Percentiles rank a stretch among this genome's conserved stretches.
phyloP scores from a whole-genome alignment of 1,140 invertebrate genomes.

The Drosophila ficusphila region DNA sequence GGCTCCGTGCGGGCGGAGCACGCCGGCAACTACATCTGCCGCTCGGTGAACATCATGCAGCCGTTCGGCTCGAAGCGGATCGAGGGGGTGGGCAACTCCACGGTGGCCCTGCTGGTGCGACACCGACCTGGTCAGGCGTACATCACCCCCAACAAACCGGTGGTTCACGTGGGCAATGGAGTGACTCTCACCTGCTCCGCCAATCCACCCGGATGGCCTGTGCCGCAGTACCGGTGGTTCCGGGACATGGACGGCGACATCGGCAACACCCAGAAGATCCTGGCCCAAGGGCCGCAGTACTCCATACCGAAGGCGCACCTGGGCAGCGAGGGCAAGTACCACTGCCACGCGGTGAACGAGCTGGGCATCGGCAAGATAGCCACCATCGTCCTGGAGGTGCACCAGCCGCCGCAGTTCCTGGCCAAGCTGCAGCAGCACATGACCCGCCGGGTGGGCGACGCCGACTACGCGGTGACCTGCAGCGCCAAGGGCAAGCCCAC shows the following conservation, averaged over 20 bases:
- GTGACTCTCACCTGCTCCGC: conserved; percentile 94
- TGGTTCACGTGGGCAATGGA: conserved; percentile 92
- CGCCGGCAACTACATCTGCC: conserved; percentile 94
- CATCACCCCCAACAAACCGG: conserved; percentile 92
- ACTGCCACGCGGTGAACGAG: conserved; percentile 95
- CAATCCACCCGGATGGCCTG: conserved; percentile 94
- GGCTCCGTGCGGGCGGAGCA: conserved; percentile 91
- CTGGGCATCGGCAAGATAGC: conserved; percentile 93
- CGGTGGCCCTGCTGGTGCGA: conserved; percentile 91
- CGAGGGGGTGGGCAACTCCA: conserved; percentile 90
- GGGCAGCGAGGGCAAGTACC: conserved; percentile 93
- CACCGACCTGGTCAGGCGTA: conserved; percentile 93
- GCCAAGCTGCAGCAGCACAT: conserved; percentile 92
- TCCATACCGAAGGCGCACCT: conserved; percentile 93
- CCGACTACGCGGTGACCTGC: conserved; percentile 92
- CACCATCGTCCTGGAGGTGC: conserved; percentile 92
- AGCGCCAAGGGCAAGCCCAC: conserved; percentile 94
- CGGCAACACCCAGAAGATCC: conserved; percentile 86
- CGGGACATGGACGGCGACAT: conserved; percentile 88
- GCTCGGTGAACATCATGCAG: conserved; percentile 92
- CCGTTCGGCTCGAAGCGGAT: conserved; percentile 87
- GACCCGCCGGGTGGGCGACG: conserved; percentile 91
- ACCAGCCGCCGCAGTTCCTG: conserved; percentile 93
- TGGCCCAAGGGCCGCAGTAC: conserved; percentile 91
- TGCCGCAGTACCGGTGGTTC: conserved; percentile 95